phyloP scores from a whole-genome alignment of 2,888 invertebrate genomes.

The Eucriotettix oculatus region DNA sequence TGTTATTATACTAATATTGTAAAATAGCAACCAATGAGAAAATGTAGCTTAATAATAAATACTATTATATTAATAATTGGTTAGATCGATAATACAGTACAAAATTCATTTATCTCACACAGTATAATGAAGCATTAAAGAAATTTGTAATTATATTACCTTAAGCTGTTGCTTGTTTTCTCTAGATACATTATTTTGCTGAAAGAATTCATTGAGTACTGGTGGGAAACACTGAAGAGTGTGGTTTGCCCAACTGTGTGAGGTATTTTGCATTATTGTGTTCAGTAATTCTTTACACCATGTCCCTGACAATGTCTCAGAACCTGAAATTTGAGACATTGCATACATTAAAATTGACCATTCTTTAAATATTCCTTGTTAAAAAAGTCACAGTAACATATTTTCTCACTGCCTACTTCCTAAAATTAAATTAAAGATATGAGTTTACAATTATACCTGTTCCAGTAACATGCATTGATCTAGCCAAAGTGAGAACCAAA shows the following conservation, averaged over 20 bases:
- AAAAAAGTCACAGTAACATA: too few species aligned
- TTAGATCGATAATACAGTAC: too few species aligned
- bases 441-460: slow-evolving; percentile 15
- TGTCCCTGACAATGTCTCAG: slow-evolving; percentile 43
- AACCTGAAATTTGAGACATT: slow-evolving; percentile 24
- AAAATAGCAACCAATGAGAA: too few species aligned
- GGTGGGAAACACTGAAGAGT: slow-evolving; percentile 84
- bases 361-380: too few species aligned
- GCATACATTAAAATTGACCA: too few species aligned
- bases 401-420: too few species aligned
- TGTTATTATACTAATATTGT: too few species aligned
- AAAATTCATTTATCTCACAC: too few species aligned
- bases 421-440: too few species aligned
- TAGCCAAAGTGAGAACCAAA: slow-evolving; percentile 79
- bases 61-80: too few species aligned
- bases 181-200: slow-evolving; percentile 62
- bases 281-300: slow-evolving; percentile 84
- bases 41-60: too few species aligned
- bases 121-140: too few species aligned
- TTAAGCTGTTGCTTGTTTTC: slow-evolving; percentile 85
- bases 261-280: slow-evolving; percentile 84
- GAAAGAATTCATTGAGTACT: slow-evolving; percentile 76
- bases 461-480: slow-evolving; percentile 88
- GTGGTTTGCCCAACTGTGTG: slow-evolving; percentile 89
- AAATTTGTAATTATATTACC: slow-evolving; percentile 17